Base-by-base conservation (phyloP, 1,140 invertebrate genomes). In the Akabosia matsudoensis region DNA sequence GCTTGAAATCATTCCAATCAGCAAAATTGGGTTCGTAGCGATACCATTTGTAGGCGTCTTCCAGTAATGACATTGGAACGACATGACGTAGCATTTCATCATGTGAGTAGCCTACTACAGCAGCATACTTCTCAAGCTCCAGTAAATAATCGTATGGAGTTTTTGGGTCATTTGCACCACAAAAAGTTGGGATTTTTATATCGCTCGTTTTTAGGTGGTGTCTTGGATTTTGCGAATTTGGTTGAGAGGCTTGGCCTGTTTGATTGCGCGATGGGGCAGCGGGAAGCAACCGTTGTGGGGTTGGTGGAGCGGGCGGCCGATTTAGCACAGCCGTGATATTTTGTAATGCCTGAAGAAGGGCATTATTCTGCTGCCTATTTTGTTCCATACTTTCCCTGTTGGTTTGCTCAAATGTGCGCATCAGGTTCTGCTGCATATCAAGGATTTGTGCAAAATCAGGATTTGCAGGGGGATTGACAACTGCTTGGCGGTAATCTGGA, bases 101-200 rank as follows among this genome's bases (percentile, higher is more conserved):
- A 0, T 76, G 54, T 13, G 37, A 28, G 31, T 61, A 64, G 3
- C 75, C 70, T 22, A 67, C 24, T 10, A 34, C 33, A 1, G 34
- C 14, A 26, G n/a, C n/a, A 31, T 76, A 76, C 30, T 61, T 54
- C 22, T 73, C 70, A 0, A 76, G 28, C 33, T 76, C 75, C 54
- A 56, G 1, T 14, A 76, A 22, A 61, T 30, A 76, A 18, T 76
- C 75, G 52, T 45, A 76, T 30, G 75, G 75, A 61, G 75, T 76
- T 33, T 76, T 76, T n/a, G 10, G 0, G 4, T 76, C 75, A 22
- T 52, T 16, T 0, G 70, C 24, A 14, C 75, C 75, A 45, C 24
- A 16, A 67, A 73, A 76, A n/a, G 54, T 52, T 0, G 75, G 75
- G 14, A 76, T 33, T 30, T 33, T 61, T 0, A 61, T 4, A 30